Conservation (phyloP, 2,888 invertebrate species). For the Ligdia adustata region DNA sequence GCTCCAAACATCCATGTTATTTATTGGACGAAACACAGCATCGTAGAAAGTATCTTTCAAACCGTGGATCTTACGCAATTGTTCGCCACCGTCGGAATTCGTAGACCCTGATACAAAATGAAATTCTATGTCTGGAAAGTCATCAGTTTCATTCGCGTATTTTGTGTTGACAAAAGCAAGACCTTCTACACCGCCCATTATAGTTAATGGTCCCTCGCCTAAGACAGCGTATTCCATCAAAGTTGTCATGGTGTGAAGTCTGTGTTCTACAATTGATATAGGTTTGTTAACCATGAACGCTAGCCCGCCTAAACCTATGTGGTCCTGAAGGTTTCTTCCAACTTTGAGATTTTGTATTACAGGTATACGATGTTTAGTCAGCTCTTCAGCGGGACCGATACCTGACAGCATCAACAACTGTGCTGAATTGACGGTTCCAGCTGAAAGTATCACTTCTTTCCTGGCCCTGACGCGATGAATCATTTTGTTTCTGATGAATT, state of each 20-base stretch:
- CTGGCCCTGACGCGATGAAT: slow-evolving; percentile 89
- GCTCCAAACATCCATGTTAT: slow-evolving; percentile 91
- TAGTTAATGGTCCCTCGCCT: slow-evolving; percentile 92
- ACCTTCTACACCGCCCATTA: slow-evolving; percentile 95
- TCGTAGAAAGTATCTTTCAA: slow-evolving; percentile 89
- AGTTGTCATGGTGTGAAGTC: slow-evolving; percentile 91
- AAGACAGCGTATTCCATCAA: slow-evolving; percentile 93
- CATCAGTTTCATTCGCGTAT: slow-evolving; percentile 90
- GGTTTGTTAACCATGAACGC: slow-evolving; percentile 92
- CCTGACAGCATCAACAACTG: slow-evolving; percentile 97
- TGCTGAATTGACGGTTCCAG: slow-evolving; percentile 96
- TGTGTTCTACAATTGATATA: slow-evolving; percentile 90
- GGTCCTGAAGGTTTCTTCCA: slow-evolving; percentile 95
- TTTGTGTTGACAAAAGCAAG: slow-evolving; percentile 95
- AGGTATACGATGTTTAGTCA: slow-evolving; percentile 90
- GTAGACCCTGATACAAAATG: slow-evolving; percentile 95
- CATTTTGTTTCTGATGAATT: slow-evolving; percentile 90
- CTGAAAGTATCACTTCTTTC: slow-evolving; percentile 95
- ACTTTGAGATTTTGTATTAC: slow-evolving; percentile 92
- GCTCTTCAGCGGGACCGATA: slow-evolving; percentile 89
- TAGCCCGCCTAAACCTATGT: slow-evolving; percentile 93
- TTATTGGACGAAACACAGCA: slow-evolving; percentile 89
- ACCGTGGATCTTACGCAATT: slow-evolving; percentile 91
- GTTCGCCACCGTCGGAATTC: slow-evolving; percentile 93
- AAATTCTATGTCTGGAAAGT: slow-evolving; percentile 95